Percentiles rank a stretch among this genome's conserved stretches.
These are phyloP conservation scores for Argynnis bischoffii DNA, from an alignment of 2,888 invertebrate genomes.

Conservation along the genomic window DNA sequence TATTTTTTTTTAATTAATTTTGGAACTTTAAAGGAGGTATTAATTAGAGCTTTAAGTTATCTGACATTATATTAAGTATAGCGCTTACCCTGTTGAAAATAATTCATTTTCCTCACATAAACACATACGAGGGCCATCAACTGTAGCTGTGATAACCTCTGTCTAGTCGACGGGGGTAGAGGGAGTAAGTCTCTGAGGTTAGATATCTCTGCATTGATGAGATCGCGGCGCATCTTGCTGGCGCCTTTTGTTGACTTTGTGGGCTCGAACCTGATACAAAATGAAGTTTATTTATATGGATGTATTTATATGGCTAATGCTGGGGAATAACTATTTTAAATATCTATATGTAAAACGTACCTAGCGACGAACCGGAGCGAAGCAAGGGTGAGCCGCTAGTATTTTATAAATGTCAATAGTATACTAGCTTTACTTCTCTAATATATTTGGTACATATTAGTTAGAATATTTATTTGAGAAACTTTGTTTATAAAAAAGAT, in stretches of 20 bases:
- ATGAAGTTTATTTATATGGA: neutral
- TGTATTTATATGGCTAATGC: too few species aligned
- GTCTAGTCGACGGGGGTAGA: conserved; percentile 96
- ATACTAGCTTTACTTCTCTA: too few species aligned
- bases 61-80: too few species aligned
- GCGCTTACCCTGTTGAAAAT: conserved; percentile 94
- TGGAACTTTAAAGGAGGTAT: too few species aligned
- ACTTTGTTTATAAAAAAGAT: too few species aligned
- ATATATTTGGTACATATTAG: too few species aligned
- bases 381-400: too few species aligned
- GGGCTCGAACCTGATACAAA: conserved; percentile 88
- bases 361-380: neutral
- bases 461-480: too few species aligned
- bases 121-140: conserved; percentile 99
- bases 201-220: conserved; percentile 99
- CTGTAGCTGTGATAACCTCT: conserved; percentile 97
- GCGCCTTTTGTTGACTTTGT: conserved; percentile 99
- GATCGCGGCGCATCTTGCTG: conserved; percentile 98
- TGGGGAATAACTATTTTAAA: neutral
- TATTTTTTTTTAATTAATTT: too few species aligned
- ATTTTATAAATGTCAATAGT: too few species aligned
- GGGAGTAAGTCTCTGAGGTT: conserved; percentile 97
- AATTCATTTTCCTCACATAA: conserved; percentile 98
- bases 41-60: too few species aligned
- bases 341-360: neutral